These are phyloP conservation scores for Eriocheir sinensis DNA, from an alignment of 1,140 invertebrate species.

Conservation along the genomic window DNA sequence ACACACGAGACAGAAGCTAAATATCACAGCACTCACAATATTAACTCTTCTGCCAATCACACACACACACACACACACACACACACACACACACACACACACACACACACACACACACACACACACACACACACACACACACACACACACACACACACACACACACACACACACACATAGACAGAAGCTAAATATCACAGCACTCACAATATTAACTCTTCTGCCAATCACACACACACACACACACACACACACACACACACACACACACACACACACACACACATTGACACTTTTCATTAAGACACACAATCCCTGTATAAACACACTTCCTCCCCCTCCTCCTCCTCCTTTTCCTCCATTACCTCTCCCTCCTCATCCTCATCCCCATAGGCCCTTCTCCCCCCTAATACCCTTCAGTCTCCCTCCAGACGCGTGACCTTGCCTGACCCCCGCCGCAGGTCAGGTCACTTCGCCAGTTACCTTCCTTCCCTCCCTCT, in stretches of 20 bases:
- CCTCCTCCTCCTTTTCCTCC: background rate
- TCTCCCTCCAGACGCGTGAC: background rate
- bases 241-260: background rate
- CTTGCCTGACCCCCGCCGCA: background rate
- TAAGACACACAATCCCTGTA: too few relatives aligned
- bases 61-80: background rate
- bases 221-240: background rate
- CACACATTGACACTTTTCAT: background rate
- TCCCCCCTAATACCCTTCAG: background rate
- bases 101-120: background rate
- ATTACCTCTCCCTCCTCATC: background rate
- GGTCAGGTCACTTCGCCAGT: background rate
- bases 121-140: background rate
- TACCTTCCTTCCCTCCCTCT: constrained; percentile 4
- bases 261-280: too few relatives aligned
- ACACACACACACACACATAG: background rate
- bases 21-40: background rate
- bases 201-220: too few relatives aligned
- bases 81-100: constrained; percentile 1
- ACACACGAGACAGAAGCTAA: background rate
- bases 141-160: constrained; percentile 27
- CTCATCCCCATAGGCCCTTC: background rate
- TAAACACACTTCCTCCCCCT: background rate
- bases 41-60: constrained; percentile 5
- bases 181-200: too few relatives aligned